Conservation (phyloP, 2,797 vertebrate species). For the Dipus sagitta region DNA sequence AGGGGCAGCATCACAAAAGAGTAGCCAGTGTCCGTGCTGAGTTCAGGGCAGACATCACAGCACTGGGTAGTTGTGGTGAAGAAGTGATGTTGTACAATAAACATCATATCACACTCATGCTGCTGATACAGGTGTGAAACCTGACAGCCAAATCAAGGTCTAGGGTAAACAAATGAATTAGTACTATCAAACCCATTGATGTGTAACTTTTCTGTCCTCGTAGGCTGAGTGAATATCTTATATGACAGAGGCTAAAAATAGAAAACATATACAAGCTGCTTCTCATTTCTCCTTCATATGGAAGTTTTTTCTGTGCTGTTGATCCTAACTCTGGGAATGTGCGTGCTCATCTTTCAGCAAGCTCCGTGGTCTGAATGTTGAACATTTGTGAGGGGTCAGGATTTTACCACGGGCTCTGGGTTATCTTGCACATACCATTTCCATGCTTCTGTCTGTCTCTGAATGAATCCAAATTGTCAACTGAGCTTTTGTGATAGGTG, state of each 20-base stretch:
- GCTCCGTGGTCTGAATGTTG: neutral
- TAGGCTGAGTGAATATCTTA: neutral
- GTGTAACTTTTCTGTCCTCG: neutral
- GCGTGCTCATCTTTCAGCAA: neutral
- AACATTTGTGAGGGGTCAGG: constrained; percentile 5
- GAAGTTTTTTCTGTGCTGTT: constrained; percentile 19
- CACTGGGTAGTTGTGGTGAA: no score
- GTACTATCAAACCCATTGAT: no score
- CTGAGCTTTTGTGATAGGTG: constrained; percentile 69
- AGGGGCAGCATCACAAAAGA: no score
- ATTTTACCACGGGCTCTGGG: constrained; percentile 63
- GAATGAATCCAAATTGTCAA: constrained; percentile 64
- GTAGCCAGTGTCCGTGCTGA: no score
- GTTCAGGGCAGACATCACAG: no score
- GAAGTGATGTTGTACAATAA: no score
- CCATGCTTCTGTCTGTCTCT: constrained; percentile 41
- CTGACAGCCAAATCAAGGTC: no score
- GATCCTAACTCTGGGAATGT: constrained; percentile 34
- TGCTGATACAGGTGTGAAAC: no score
- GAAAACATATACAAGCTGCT: neutral
- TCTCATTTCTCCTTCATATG: neutral
- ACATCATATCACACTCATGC: no score
- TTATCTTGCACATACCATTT: constrained; percentile 69
- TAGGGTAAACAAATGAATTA: no score
- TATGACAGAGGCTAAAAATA: neutral